A percentile compares a stretch with the other conserved stretches of the same genome.
These are phyloP conservation scores for Manduca sexta DNA, from an alignment of 1,140 invertebrate genomes.

Conservation along the genomic window DNA sequence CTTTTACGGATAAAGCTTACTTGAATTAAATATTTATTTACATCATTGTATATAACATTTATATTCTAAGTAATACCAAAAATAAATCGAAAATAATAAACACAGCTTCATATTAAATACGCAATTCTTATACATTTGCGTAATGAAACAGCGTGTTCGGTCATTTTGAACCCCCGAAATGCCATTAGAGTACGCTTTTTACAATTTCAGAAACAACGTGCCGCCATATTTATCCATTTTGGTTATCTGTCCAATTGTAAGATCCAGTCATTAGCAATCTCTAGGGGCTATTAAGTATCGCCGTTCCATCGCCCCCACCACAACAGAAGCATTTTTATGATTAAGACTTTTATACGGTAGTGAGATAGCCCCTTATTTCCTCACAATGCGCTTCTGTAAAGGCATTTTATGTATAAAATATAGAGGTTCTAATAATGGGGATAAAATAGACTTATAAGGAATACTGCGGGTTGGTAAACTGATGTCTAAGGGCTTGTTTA, in stretches of 20 bases:
- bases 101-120: background rate
- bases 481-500: too few species aligned
- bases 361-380: too few species aligned
- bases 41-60: too few species aligned
- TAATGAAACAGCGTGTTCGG: background rate
- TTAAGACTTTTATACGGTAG: constrained; percentile 1
- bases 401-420: too few species aligned
- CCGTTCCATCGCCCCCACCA: constrained; percentile 9
- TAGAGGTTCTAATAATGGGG: too few species aligned
- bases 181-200: constrained; percentile 6
- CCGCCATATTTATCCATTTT: constrained; percentile 19
- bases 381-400: too few species aligned
- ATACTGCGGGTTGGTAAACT: too few species aligned
- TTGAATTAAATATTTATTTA: too few species aligned
- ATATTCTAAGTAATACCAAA: too few species aligned
- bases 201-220: constrained; percentile 8
- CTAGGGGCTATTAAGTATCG: constrained; percentile 21
- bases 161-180: background rate
- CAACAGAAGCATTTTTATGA: constrained; percentile 2
- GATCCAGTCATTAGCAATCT: constrained; percentile 21
- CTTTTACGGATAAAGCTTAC: too few species aligned
- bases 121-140: background rate
- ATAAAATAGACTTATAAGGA: too few species aligned
- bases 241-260: constrained; percentile 7
- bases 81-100: too few species aligned